Evolutionary conservation across 2,113 vertebrate species (phyloP).

Genomic region (Spea bombifrons): DNA sequence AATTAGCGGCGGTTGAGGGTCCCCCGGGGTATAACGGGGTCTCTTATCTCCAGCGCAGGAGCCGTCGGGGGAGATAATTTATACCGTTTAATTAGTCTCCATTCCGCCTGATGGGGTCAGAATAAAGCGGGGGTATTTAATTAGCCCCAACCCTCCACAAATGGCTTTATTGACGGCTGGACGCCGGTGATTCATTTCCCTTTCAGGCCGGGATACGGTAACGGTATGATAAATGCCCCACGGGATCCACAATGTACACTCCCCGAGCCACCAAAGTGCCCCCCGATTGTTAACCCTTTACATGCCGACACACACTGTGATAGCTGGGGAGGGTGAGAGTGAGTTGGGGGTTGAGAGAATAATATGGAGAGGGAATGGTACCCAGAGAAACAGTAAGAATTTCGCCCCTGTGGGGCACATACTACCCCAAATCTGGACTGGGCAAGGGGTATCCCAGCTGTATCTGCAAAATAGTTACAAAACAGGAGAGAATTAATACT

Average conservation of each 20-base stretch:
- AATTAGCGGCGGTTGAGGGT: constrained; percentile 84
- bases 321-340: too few relatives aligned
- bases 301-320: background rate
- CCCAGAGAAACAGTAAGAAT: too few relatives aligned
- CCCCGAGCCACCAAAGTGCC: constrained; percentile 50
- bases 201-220: constrained; percentile 90
- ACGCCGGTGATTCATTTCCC: constrained; percentile 97
- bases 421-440: background rate
- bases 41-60: constrained; percentile 95
- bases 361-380: too few relatives aligned
- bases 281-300: background rate
- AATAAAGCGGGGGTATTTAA: constrained; percentile 98
- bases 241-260: constrained; percentile 72
- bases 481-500: too few relatives aligned
- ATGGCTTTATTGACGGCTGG: constrained; percentile 99
- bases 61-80: constrained; percentile 92
- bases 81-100: constrained; percentile 99
- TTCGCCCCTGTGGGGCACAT: background rate
- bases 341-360: too few relatives aligned
- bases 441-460: too few relatives aligned
- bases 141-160: constrained; percentile 96
- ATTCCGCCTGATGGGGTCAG: constrained; percentile 94
- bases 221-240: constrained; percentile 97
- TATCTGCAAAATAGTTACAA: too few relatives aligned
- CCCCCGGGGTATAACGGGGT: constrained; percentile 67